Conservation (phyloP, 2,797 vertebrate species). For the Emydoidea blandingii region DNA sequence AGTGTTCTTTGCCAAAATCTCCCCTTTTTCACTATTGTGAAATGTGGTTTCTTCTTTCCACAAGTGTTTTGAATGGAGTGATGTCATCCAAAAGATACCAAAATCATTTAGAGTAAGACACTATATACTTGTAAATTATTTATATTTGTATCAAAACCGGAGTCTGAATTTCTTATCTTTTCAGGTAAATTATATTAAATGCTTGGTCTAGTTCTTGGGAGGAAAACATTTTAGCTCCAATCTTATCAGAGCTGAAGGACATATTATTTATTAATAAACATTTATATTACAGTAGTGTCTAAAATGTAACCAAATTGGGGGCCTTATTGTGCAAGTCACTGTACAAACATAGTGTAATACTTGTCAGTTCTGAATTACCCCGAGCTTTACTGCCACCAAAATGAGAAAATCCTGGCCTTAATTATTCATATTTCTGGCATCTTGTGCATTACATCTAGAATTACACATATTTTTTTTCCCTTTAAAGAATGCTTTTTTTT, state of each 20-base stretch:
- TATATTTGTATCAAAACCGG: background rate
- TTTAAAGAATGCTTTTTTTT: background rate
- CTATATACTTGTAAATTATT: background rate
- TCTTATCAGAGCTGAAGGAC: background rate
- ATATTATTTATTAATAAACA: rapidly evolving
- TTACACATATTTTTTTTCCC: background rate
- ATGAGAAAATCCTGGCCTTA: background rate
- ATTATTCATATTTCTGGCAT: background rate
- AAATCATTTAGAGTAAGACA: background rate
- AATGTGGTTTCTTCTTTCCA: background rate
- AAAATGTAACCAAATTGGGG: background rate
- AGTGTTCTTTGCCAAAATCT: rapidly evolving
- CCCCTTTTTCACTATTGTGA: rapidly evolving
- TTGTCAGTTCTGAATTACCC: background rate
- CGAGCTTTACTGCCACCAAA: background rate
- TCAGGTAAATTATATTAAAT: background rate
- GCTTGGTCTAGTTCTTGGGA: rapidly evolving
- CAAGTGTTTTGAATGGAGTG: background rate
- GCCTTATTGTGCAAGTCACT: background rate
- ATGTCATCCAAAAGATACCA: background rate
- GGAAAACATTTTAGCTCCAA: background rate
- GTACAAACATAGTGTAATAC: background rate
- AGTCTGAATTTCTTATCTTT: background rate
- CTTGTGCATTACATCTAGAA: background rate
- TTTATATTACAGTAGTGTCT: background rate